Percentiles rank a stretch among this genome's conserved stretches.
These are phyloP conservation scores for Drosophila algonquin DNA, from an alignment of 2,888 invertebrate species.

Conservation along the genomic window DNA sequence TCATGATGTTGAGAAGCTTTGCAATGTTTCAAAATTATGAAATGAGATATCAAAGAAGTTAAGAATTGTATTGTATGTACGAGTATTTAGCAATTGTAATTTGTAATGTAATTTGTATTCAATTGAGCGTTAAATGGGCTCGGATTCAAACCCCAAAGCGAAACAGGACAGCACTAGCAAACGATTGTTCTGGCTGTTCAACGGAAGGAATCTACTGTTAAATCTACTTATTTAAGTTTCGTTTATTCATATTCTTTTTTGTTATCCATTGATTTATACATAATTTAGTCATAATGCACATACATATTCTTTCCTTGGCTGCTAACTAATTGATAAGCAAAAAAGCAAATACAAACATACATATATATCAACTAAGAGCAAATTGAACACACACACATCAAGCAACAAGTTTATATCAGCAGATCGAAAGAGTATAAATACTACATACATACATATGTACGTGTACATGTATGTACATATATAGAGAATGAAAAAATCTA, in stretches of 20 bases:
- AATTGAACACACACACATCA: slow-evolving; percentile 63
- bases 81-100: slow-evolving; percentile 71
- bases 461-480: slow-evolving; percentile 38
- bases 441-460: slow-evolving; percentile 23
- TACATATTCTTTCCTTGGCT: slow-evolving; percentile 50
- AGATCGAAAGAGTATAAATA: slow-evolving; percentile 32
- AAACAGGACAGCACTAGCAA: slow-evolving; percentile 5
- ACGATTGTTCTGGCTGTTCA: slow-evolving; percentile 38
- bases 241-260: slow-evolving; percentile 59
- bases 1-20: slow-evolving; percentile 35
- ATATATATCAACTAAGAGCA: slow-evolving; percentile 65
- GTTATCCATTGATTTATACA: slow-evolving; percentile 68
- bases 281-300: slow-evolving; percentile 64
- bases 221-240: slow-evolving; percentile 51
- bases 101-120: slow-evolving; percentile 64
- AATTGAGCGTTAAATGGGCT: slow-evolving; percentile 50
- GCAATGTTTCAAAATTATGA: slow-evolving; percentile 31
- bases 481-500: slow-evolving; percentile 45
- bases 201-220: slow-evolving; percentile 28
- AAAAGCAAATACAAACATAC: slow-evolving; percentile 36
- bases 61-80: slow-evolving; percentile 61
- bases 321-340: slow-evolving; percentile 37
- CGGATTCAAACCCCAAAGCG: slow-evolving; percentile 5
- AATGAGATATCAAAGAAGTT: slow-evolving; percentile 33
- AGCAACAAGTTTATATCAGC: slow-evolving; percentile 61